A percentile compares a stretch with the other conserved stretches of the same genome.
Evolutionary conservation across 2,888 invertebrate species (phyloP).

Genomic region (Hydriomena furcata): DNA sequence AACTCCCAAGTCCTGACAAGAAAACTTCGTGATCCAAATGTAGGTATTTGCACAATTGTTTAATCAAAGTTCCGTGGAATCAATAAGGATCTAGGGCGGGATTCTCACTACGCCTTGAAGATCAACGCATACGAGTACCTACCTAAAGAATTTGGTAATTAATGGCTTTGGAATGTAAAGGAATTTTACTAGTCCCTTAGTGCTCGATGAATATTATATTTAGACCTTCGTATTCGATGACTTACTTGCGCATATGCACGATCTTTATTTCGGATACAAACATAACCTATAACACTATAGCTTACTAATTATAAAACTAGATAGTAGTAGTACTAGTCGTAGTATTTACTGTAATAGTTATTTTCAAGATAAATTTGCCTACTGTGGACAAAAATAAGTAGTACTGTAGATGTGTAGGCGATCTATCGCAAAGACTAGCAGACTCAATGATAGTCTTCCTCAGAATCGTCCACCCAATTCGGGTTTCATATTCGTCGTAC

Average conservation of each 20-base stretch:
- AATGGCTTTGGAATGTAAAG: slow-evolving; percentile 4
- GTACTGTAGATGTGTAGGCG: slow-evolving; percentile 54
- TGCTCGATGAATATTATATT: too few species aligned
- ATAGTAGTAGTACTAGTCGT: too few species aligned
- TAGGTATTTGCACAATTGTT: slow-evolving; percentile 28
- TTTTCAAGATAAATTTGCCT: too few species aligned
- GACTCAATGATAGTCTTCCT: slow-evolving; percentile 65
- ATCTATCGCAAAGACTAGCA: slow-evolving; percentile 73
- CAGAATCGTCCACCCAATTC: slow-evolving; percentile 59
- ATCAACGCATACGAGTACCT: slow-evolving; percentile 9
- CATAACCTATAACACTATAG: too few species aligned
- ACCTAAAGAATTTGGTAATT: slow-evolving; percentile 8
- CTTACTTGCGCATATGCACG: too few species aligned
- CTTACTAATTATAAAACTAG: too few species aligned
- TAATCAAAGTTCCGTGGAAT: slow-evolving; percentile 33
- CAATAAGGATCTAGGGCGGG: slow-evolving; percentile 14
- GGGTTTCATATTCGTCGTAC: slow-evolving; percentile 66
- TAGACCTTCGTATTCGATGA: too few species aligned
- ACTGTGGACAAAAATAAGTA: too few species aligned
- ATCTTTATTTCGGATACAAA: too few species aligned
- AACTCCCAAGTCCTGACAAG: slow-evolving; percentile 25
- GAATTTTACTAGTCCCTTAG: slow-evolving; percentile 5
- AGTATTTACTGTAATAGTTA: too few species aligned
- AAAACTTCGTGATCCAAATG: slow-evolving; percentile 33
- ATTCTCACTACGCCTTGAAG: slow-evolving; percentile 7